Evolutionary conservation across 2,888 invertebrate genomes (phyloP).

Genomic region (Hypsopygia costalis): DNA sequence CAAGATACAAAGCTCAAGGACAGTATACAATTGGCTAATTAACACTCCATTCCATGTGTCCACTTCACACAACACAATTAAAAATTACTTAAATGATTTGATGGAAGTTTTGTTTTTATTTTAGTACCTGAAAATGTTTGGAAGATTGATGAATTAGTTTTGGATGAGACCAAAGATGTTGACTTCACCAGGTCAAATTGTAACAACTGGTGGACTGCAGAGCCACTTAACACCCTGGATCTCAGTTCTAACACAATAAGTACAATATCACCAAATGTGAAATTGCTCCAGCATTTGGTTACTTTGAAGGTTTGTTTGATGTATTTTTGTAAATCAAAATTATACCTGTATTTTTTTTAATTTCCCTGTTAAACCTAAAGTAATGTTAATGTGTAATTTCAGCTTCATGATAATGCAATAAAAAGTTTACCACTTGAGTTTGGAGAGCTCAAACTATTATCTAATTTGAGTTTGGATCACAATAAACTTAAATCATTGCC

Average conservation of each 20-base stretch:
- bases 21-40: background rate
- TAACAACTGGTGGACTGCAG: conserved; percentile 92
- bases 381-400: conserved; percentile 26
- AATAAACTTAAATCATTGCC: conserved; percentile 84
- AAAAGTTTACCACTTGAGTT: conserved; percentile 86
- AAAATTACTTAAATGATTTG: too few relatives aligned
- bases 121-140: conserved; percentile 87
- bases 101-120: conserved; percentile 13
- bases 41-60: too few relatives aligned
- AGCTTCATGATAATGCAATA: conserved; percentile 93
- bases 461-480: conserved; percentile 84
- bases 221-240: conserved; percentile 88
- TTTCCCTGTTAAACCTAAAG: background rate
- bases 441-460: conserved; percentile 84
- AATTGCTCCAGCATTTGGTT: conserved; percentile 83
- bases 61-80: too few relatives aligned
- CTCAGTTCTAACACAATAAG: conserved; percentile 87
- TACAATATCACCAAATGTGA: conserved; percentile 82
- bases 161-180: conserved; percentile 81
- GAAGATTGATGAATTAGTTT: conserved; percentile 84
- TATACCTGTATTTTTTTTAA: background rate
- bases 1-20: background rate
- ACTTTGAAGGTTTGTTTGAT: conserved; percentile 83
- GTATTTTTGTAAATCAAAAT: background rate
- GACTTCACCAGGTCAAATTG: conserved; percentile 80